Conservation (phyloP, 2,113 vertebrate species). For the Toxostoma redivivum region DNA sequence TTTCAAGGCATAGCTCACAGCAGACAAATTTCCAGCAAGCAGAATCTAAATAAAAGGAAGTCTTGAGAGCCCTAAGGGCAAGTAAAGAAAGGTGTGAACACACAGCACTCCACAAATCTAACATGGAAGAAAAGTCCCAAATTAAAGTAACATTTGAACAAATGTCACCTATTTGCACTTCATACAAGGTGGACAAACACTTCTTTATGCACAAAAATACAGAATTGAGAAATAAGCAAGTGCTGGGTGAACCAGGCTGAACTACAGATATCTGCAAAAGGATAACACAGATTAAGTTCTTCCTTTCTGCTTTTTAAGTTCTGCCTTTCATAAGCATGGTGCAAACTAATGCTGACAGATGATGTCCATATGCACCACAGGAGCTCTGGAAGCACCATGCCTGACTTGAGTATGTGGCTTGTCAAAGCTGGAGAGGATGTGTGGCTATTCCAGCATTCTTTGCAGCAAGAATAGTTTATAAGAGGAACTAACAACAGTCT, state of each 20-base stretch:
- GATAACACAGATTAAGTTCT: background rate
- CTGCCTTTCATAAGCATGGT: background rate
- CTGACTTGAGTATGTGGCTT: background rate
- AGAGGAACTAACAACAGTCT: background rate
- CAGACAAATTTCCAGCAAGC: background rate
- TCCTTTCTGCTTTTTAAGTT: background rate
- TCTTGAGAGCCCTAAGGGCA: background rate
- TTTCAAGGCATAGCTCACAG: background rate
- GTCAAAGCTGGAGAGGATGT: background rate
- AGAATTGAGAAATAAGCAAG: background rate
- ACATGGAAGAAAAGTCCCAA: background rate
- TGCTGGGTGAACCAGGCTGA: background rate
- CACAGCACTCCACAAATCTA: background rate
- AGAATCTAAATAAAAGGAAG: background rate
- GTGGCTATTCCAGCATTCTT: background rate
- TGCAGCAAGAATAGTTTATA: background rate
- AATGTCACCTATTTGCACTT: background rate
- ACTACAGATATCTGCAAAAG: background rate
- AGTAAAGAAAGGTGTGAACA: background rate
- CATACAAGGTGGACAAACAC: background rate
- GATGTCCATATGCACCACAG: background rate
- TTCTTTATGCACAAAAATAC: background rate
- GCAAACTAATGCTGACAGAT: background rate
- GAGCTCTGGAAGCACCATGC: background rate
- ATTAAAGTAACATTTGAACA: background rate